Evolutionary conservation across 2,113 vertebrate genomes (phyloP).

Genomic region (Corapipo altera): DNA sequence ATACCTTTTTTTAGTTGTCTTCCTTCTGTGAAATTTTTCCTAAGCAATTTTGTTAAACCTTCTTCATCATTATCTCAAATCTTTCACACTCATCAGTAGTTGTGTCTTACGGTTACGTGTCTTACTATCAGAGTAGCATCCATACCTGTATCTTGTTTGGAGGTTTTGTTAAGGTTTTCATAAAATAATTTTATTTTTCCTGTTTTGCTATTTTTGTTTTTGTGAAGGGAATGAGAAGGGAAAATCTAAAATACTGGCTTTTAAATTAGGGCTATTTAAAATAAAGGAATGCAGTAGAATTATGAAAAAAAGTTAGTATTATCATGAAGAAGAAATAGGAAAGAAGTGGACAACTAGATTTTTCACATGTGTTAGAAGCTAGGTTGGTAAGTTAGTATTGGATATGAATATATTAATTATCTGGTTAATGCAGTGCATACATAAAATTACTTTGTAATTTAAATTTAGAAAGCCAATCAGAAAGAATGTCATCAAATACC

Average conservation of each 20-base stretch:
- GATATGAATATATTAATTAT: not conserved
- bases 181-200: not conserved
- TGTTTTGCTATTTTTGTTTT: not conserved
- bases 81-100: not conserved
- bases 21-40: not conserved
- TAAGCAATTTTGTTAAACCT: not conserved
- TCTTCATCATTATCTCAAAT: not conserved
- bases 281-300: not conserved
- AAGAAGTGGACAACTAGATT: not conserved
- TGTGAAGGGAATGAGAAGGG: not conserved
- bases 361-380: not conserved
- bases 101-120: not conserved
- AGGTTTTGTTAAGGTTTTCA: not conserved
- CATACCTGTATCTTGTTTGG: not conserved
- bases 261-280: not conserved
- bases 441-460: not conserved
- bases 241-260: not conserved
- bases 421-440: not conserved
- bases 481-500: not conserved
- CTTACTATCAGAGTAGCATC: not conserved
- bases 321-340: not conserved
- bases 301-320: not conserved
- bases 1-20: not conserved
- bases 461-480: not conserved
- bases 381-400: not conserved